phyloP scores from a whole-genome alignment of 92 coral and sea anemone species.

The Blastomussa wellsi region DNA sequence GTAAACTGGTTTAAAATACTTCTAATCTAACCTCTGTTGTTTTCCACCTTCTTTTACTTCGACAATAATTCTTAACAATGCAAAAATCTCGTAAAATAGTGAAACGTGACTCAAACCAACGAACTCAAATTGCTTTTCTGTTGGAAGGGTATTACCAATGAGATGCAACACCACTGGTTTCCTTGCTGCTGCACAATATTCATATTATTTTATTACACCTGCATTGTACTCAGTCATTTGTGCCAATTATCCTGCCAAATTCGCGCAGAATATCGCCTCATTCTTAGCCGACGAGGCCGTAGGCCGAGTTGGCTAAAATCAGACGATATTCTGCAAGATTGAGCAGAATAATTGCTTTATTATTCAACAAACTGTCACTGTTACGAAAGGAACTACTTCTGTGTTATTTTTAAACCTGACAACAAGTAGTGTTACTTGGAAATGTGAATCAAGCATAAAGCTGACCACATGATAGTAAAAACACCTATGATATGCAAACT shows the following conservation, averaged over 20 bases:
- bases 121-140: not conserved
- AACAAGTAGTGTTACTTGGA: not conserved
- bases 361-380: too few species aligned
- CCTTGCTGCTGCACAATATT: slow-evolving; percentile 5
- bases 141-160: not conserved
- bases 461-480: not conserved
- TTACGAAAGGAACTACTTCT: not conserved
- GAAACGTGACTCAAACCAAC: not conserved
- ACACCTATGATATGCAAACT: not conserved
- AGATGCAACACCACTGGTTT: slow-evolving; percentile 3
- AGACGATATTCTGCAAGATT: too few species aligned
- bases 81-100: not conserved
- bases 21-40: not conserved
- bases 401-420: not conserved
- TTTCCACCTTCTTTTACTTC: not conserved
- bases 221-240: slow-evolving; percentile 2
- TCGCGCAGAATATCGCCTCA: too few species aligned
- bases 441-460: not conserved
- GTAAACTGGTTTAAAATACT: not conserved
- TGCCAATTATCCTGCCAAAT: too few species aligned
- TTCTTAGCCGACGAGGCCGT: too few species aligned
- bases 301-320: too few species aligned
- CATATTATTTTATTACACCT: not conserved
- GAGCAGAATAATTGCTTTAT: too few species aligned
- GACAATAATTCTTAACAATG: not conserved